These are phyloP conservation scores for Melipona quadrifasciata DNA, from an alignment of 1,140 invertebrate species.

Conservation along the genomic window DNA sequence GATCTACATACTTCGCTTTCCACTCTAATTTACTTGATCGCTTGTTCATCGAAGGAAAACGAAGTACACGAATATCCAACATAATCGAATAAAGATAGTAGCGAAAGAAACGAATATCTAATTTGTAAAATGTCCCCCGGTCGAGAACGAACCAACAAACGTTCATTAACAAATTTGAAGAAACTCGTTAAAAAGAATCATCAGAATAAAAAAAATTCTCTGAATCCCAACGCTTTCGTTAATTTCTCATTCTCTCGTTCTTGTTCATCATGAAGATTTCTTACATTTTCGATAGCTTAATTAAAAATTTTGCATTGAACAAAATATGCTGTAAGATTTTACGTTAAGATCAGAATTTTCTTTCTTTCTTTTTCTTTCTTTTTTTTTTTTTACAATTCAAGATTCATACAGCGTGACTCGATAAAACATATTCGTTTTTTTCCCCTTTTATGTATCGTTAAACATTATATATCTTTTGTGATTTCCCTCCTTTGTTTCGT, in stretches of 20 bases:
- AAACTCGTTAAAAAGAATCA: neutral
- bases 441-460: neutral
- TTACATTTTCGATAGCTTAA: neutral
- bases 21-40: neutral
- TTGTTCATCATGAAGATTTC: neutral
- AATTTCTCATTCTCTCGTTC: neutral
- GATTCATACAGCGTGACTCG: conserved; percentile 3
- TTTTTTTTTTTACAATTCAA: neutral
- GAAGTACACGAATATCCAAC: neutral
- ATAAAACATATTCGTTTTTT: neutral
- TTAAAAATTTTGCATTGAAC: neutral
- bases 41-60: conserved; percentile 1
- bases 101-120: neutral
- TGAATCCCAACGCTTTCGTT: neutral
- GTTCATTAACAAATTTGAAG: neutral
- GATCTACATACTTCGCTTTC: neutral
- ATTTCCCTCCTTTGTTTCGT: neutral
- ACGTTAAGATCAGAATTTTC: neutral
- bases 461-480: neutral
- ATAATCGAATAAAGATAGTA: neutral
- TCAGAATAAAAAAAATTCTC: neutral
- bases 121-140: neutral
- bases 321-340: neutral
- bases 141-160: conserved; percentile 3
- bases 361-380: too few relatives aligned